These are phyloP conservation scores for Phyto melanocephala DNA, from an alignment of 2,888 invertebrate species.

Conservation along the genomic window DNA sequence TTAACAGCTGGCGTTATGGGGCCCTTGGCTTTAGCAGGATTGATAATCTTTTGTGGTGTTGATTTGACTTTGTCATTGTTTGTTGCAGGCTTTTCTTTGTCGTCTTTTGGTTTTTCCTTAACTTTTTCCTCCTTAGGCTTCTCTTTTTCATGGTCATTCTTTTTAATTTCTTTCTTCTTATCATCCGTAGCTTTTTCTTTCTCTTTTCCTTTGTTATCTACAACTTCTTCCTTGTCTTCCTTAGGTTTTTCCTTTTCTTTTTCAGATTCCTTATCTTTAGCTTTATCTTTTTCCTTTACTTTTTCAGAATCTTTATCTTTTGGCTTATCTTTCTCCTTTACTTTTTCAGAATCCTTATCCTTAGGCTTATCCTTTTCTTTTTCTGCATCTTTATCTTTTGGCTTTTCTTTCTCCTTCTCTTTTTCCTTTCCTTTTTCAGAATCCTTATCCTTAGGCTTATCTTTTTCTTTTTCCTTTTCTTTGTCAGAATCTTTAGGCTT, in stretches of 20 bases:
- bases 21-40: not conserved
- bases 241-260: conserved; percentile 20
- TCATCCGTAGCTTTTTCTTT: not conserved
- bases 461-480: conserved; percentile 22
- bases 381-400: conserved; percentile 19
- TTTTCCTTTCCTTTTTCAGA: conserved; percentile 35
- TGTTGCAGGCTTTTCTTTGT: not conserved
- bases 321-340: conserved; percentile 15
- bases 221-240: conserved; percentile 13
- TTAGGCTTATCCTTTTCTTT: conserved; percentile 18
- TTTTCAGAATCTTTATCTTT: conserved; percentile 35
- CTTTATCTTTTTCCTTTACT: conserved; percentile 19
- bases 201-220: conserved; percentile 16
- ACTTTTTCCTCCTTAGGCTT: not conserved
- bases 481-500: conserved; percentile 26
- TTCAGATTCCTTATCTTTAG: conserved; percentile 19
- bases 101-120: not conserved
- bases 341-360: conserved; percentile 30
- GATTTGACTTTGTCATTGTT: conserved; percentile 12
- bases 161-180: not conserved
- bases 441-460: conserved; percentile 12
- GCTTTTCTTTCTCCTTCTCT: conserved; percentile 11
- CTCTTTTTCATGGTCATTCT: not conserved
- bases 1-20: conserved; percentile 32
- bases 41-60: not conserved